Base-by-base conservation (phyloP, 2,113 vertebrate genomes). In the Stictonetta naevosa region DNA sequence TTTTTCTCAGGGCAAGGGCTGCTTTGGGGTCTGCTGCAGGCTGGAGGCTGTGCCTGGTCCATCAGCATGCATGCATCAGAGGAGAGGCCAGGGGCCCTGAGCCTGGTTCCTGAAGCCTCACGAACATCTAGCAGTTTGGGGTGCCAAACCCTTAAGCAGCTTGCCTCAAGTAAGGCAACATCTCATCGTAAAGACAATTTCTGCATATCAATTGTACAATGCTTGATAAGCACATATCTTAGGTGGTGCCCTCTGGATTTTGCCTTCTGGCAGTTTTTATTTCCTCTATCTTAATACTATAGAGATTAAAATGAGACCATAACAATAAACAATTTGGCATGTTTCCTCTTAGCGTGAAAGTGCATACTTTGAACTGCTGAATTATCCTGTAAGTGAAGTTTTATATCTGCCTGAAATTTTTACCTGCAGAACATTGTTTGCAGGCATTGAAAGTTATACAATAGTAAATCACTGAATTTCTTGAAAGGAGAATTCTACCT, bases 241-340 rank as follows among this genome's bases (percentile, higher is more conserved):
- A 67, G 5, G 46, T 68, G 44, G 21, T 90, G 87, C 6, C 86
- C 90, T 90, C 90, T 93, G 88, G 88, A 96, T 85, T 95, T 95
- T 94, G 82, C 56, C 40, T 95, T 71, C 26, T 77, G 62, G 6
- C 20, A 58, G 29, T 11, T 80, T 34, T 88, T 59, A 76, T 6
- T 78, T 83, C 91, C 79, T 26, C 33, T 69, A 26, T 19, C 67
- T 85, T 34, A 87, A 50, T 7, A 1, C 25, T 8, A 53, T 29
- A 79, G 40, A 15, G 82, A 55, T 88, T 69, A 71, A 59, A 84
- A 73, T 19, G 58, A 66, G 6, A 26, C 26, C 55, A 50, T 13
- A 33, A 68, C 84, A 86, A 90, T 94, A 90, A 97, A 85, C 10
- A 44, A 13, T 21, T 71, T 6, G 2, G 5, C 34, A 14, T 68